Conservation (phyloP, 2,113 vertebrate species). For the Casuarius casuarius region DNA sequence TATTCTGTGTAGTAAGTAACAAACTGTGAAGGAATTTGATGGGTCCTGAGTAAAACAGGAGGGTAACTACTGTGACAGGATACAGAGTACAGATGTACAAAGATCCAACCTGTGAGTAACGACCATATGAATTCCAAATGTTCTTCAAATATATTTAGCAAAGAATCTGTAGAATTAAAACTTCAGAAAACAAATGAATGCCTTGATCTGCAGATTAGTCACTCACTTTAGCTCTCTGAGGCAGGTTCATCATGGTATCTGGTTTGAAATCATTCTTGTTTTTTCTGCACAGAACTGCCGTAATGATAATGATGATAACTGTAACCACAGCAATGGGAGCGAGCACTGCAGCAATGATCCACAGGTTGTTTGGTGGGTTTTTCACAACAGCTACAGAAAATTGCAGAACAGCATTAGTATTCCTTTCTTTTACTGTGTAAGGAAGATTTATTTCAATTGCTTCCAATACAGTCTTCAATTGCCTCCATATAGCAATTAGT, state of each 20-base stretch:
- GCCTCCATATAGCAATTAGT: not conserved
- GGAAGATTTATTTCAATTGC: not conserved
- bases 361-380: conserved; percentile 96
- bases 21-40: not conserved
- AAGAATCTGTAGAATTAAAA: not conserved
- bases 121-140: not conserved
- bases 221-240: conserved; percentile 92
- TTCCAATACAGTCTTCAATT: not conserved
- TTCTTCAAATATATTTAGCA: not conserved
- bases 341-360: conserved; percentile 96
- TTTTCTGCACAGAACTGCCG: conserved; percentile 95
- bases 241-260: conserved; percentile 92
- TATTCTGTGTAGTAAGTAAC: rapidly evolving
- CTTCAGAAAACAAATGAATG: not conserved
- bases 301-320: conserved; percentile 97
- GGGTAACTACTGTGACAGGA: not conserved
- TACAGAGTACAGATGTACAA: not conserved
- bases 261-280: conserved; percentile 98
- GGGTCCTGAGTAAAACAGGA: not conserved
- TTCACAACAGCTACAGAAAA: conserved; percentile 90
- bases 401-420: not conserved
- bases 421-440: not conserved
- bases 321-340: conserved; percentile 95
- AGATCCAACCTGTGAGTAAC: not conserved
- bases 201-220: not conserved